Percentiles rank a stretch among this genome's conserved stretches.
Conservation (phyloP, 2,113 vertebrate genomes). For the Probosciger aterrimus region DNA sequence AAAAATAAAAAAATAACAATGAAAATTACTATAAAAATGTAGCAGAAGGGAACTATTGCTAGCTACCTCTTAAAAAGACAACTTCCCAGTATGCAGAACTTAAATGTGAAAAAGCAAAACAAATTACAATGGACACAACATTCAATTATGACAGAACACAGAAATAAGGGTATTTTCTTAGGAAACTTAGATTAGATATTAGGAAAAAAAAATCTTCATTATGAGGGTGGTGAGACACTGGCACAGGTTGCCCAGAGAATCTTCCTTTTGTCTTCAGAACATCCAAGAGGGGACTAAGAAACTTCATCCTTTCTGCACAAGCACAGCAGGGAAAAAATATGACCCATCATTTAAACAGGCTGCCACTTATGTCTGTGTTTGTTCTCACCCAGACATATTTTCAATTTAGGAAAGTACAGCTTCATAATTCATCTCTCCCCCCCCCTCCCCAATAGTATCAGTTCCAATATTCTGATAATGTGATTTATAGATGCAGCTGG, state of each 20-base stretch:
- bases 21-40: not conserved
- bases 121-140: not conserved
- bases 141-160: not conserved
- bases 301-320: not conserved
- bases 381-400: not conserved
- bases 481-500: not conserved
- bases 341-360: not conserved
- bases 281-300: not conserved
- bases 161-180: not conserved
- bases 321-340: not conserved
- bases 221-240: not conserved
- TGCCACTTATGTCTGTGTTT: not conserved
- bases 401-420: not conserved
- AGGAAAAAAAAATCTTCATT: not conserved
- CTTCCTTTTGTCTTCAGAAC: not conserved
- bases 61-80: not conserved
- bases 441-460: fast-evolving
- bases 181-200: not conserved
- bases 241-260: not conserved
- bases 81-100: not conserved
- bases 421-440: not conserved
- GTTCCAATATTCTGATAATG: not conserved
- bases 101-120: not conserved
- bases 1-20: not conserved
- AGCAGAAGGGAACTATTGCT: not conserved